Evolutionary conservation across 2,888 invertebrate genomes (phyloP), one percentile per base, ranked within the genome.

Genomic region (Parnassius apollo): DNA sequence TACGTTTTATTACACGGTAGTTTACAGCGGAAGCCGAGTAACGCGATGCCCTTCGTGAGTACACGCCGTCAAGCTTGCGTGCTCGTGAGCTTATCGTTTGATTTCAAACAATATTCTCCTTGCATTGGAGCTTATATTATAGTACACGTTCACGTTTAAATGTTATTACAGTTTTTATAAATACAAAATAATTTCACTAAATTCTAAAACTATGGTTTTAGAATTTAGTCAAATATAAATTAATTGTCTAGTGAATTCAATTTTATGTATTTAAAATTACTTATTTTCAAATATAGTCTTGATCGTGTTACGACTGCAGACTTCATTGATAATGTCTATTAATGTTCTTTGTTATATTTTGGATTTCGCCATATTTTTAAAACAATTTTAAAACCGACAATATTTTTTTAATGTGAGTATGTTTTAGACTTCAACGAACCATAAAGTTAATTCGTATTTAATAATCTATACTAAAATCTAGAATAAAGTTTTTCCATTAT

Each of bases 1-100:
- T 92, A 91, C 91, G 92, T 91, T 90, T 75, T 75, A 77, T 87
- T 89, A 86, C 83, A 84, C 86, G 82, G 76, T 90, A 88, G 87
- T 86, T 86, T 85, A 49, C 49, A 77, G 82, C 80, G 85, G 71
- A 70, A 74, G 77, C 76, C 73, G 75, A 72, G 75, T 78, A 72
- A 73, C 80, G 78, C 81, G 75, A 91, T 91, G 91, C 78, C 89
- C 75, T 84, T 87, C 89, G 91, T 91, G 91, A 91, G 91, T 91
- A 91, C 81, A 72, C 73, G 70, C 65, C 72, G 70, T 61, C 67
- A 66, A 69, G 78, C 77, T 78, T 74, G 73, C 70, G 72, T 76
- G 80, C 76, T 75, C 76, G 82, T 81, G 82, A 82, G 82, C 80
- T 80, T 69, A 57, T 56, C 67, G 55, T 65, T 65, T 66, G 46